Base-by-base conservation (phyloP, 1,140 invertebrate genomes). In the Brachionus manjavacas region DNA sequence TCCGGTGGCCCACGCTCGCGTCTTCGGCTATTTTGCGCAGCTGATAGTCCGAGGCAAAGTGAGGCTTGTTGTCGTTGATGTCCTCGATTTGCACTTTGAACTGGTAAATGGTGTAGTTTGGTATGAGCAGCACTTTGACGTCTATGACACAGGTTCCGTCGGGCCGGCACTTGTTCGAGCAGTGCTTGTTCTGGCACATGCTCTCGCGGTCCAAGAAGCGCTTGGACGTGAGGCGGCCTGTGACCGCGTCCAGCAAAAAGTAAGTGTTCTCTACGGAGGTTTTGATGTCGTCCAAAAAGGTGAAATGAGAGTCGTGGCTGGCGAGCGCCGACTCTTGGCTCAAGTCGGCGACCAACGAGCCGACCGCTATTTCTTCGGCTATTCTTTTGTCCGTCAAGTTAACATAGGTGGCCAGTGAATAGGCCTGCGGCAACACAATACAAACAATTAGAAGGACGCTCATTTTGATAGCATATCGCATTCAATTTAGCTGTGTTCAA, bases 141-240 rank as follows among this genome's bases (percentile, higher is more conserved):
- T 11, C n/a, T 3, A 81, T 66, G 35, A 4, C 35, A 28, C 79
- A 81, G 3, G 4, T 43, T 11, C 79, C 79, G 25, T 14, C 35
- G 28, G 35, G 79, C 4, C 16, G 20, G 23, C 79, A 81, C 1
- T 11, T 16, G 39, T 80, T 80, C 0, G 64, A 25, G 16, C 79
- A 81, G 52, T 81, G 79, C 25, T 68, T 60, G 31, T 81, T 81
- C 14, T 41, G 35, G 35, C 81, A 83, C 60, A 83, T 68, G 20
- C 60, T 68, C 35, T 83, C 81, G 11, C 81, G 60, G 60, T 83
- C 81, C 31, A 83, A 35, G 11, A 39, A 68, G 25, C 81, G 81
- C 3, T 83, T 83, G 3, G 60, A 46, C 3, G 68, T 68, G 8
- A 83, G 28, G 14, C 68, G 81, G n/a, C 81, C 81, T 8, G 81